phyloP scores from a whole-genome alignment of 2,113 vertebrate genomes.

The Rhinolophus ferrumequinum region DNA sequence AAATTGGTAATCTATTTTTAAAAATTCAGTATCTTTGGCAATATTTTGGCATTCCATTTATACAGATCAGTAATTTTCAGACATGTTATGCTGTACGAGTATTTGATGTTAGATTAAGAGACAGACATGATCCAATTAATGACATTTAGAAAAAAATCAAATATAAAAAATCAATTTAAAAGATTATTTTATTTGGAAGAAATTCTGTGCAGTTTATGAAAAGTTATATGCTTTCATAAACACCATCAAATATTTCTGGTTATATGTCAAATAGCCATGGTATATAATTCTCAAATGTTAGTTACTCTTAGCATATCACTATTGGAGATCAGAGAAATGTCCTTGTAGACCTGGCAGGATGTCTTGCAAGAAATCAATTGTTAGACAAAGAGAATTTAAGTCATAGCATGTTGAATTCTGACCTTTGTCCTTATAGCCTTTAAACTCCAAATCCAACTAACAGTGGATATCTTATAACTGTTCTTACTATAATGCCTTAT shows the following conservation, averaged over 20 bases:
- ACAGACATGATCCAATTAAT: background rate
- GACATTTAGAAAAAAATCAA: background rate
- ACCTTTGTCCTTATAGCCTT: background rate
- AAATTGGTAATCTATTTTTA: slow-evolving; percentile 42
- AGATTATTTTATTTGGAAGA: background rate
- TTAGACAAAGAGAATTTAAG: background rate
- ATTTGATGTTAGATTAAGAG: slow-evolving; percentile 18
- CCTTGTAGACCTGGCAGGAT: background rate
- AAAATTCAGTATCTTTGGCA: slow-evolving; percentile 2
- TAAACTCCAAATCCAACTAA: background rate
- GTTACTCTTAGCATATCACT: background rate
- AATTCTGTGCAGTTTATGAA: background rate
- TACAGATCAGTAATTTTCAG: background rate
- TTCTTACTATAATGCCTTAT: background rate
- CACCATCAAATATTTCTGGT: background rate
- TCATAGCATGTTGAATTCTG: background rate
- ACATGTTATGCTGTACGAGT: background rate
- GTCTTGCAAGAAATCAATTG: background rate
- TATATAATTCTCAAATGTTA: background rate
- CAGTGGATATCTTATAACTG: background rate
- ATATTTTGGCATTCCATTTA: slow-evolving; percentile 11
- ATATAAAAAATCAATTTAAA: background rate
- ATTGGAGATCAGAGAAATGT: background rate
- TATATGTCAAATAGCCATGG: background rate
- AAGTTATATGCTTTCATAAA: background rate